Conservation (phyloP, 2,797 vertebrate genomes). For the Brotogeris chrysoptera region DNA sequence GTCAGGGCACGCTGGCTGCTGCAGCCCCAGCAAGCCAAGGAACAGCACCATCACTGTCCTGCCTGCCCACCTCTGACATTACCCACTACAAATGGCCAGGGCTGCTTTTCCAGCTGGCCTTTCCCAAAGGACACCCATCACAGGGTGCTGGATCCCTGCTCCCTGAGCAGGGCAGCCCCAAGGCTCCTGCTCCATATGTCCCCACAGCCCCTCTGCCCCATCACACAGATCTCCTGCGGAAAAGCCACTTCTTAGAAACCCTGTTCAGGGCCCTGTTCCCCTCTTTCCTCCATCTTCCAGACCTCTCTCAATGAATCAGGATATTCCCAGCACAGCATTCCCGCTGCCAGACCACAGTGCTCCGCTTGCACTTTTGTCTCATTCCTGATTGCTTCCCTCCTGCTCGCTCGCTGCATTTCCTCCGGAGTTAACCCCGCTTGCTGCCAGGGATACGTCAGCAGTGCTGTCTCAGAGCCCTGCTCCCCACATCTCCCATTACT, state of each 20-base stretch:
- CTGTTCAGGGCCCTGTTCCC: neutral
- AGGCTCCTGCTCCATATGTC: fast-evolving
- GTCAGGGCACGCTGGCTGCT: neutral
- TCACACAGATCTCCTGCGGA: neutral
- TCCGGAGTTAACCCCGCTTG: neutral
- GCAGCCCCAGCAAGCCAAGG: neutral
- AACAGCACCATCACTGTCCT: neutral
- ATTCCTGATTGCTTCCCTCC: neutral
- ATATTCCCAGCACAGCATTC: neutral
- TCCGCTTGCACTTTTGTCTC: neutral
- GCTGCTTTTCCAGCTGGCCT: neutral
- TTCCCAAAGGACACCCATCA: fast-evolving
- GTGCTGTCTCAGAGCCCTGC: neutral
- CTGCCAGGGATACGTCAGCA: fast-evolving
- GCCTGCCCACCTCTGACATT: neutral
- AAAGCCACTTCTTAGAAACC: neutral
- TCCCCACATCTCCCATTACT: neutral
- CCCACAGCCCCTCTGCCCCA: neutral
- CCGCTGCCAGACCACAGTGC: neutral
- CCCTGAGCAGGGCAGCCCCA: neutral
- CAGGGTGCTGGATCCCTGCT: neutral
- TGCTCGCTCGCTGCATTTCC: neutral
- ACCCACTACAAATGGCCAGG: neutral
- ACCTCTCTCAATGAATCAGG: neutral
- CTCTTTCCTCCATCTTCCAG: neutral